phyloP scores from a whole-genome alignment of 2,888 invertebrate species.

The Leptothorax acervorum region DNA sequence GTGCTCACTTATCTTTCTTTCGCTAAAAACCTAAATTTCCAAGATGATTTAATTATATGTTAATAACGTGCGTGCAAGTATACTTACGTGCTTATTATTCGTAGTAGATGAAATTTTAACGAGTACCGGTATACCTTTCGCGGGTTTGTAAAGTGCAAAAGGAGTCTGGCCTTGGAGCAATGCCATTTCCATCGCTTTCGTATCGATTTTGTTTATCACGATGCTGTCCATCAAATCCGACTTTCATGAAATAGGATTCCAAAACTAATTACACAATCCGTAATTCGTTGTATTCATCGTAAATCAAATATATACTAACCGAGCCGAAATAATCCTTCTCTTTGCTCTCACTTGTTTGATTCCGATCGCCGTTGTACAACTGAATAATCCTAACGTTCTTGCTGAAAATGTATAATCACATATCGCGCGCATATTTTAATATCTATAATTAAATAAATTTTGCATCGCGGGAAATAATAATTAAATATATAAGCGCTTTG shows the following conservation, averaged over 20 bases:
- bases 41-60: neutral
- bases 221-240: conserved; percentile 87
- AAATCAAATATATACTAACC: conserved; percentile 71
- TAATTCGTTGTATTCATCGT: conserved; percentile 14
- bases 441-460: conserved; percentile 39
- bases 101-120: conserved; percentile 87
- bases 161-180: conserved; percentile 89
- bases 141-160: conserved; percentile 90
- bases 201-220: conserved; percentile 90
- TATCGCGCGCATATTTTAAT: neutral
- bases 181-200: conserved; percentile 90
- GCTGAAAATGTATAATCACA: conserved; percentile 69
- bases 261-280: conserved; percentile 27
- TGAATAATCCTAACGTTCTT: conserved; percentile 82
- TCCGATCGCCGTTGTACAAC: conserved; percentile 80
- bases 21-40: neutral
- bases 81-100: conserved; percentile 84
- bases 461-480: conserved; percentile 4
- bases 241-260: conserved; percentile 64
- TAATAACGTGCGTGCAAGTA: neutral
- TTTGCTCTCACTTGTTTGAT: conserved; percentile 77
- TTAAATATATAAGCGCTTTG: conserved; percentile 5
- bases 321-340: conserved; percentile 75
- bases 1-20: neutral
- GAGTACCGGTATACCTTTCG: conserved; percentile 89